Conservation (phyloP, 1,140 invertebrate species). For the Calosoma granatense region DNA sequence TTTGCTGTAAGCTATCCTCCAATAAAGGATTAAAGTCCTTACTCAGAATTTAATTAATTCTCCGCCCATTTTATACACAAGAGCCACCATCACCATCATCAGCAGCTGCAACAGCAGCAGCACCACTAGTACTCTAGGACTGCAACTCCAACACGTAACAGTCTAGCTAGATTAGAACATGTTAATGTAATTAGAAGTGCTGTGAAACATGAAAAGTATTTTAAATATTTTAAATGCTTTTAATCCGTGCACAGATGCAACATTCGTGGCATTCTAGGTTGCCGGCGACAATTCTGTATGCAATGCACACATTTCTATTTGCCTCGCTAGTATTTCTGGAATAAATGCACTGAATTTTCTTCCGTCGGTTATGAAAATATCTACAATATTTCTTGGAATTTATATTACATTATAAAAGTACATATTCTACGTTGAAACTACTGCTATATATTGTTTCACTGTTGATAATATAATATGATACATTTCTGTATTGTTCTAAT, state of each 20-base stretch:
- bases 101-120: too few relatives aligned
- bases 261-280: background rate
- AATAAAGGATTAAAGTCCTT: conserved; percentile 9
- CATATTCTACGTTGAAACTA: too few relatives aligned
- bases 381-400: background rate
- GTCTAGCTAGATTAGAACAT: background rate
- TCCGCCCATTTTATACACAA: background rate
- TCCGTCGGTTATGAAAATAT: background rate
- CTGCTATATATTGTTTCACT: too few relatives aligned
- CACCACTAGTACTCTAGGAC: too few relatives aligned
- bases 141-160: background rate
- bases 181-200: background rate
- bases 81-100: too few relatives aligned
- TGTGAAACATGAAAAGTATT: background rate
- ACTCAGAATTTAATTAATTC: conserved; percentile 5
- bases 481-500: too few relatives aligned
- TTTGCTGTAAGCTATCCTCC: conserved; percentile 4
- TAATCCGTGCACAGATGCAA: background rate
- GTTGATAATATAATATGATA: too few relatives aligned
- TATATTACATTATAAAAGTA: too few relatives aligned
- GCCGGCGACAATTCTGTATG: too few relatives aligned
- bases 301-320: too few relatives aligned
- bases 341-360: too few relatives aligned
- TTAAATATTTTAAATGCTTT: background rate
- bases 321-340: too few relatives aligned